Evolutionary conservation across 2,888 invertebrate species (phyloP), one percentile per base, ranked within the genome.

Genomic region (Rotaria macrura): DNA sequence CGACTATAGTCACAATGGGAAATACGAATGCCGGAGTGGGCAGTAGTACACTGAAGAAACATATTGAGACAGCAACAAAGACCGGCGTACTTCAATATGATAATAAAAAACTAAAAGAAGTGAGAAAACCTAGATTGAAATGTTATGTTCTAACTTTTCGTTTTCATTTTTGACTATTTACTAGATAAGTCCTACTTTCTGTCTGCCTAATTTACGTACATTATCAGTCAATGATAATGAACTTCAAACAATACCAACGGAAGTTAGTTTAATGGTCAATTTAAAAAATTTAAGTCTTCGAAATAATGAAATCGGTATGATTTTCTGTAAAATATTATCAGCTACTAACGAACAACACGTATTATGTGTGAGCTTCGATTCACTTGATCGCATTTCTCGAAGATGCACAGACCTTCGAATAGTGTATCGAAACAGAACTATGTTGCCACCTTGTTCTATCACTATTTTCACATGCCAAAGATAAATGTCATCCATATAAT

Each of bases 201-300:
- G 79, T 25, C 23, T 79, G 6, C 79, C 79, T 1, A 43, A 43
- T 43, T n/a, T 79, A 12, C 79, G 79, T n/a, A 79, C 43, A 20
- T n/a, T 79, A 79, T 79, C 79, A 25, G 25, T 79, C 1, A 79
- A 79, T 14, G 79, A 79, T 43, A 79, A 79, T 79, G 79, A 79
- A 43, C 40, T 79, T 79, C 40, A 79, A 43, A 40, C 40, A n/a
- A 43, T 79, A n/a, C 43, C 79, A 25, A 25, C 9, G 25, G 43
- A 79, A 79, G n/a, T 79, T n/a, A 25, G 79, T n/a, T 10, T 43
- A 25, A 40, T 79, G 43, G 43, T 43, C 25, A 79, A 79, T 79
- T 43, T 79, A n/a, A 79, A 43, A 43, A 43, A 43, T 79, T 43
- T 79, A 79, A 79, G 79, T 43, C 43, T 79, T 79, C 79, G 79